These are phyloP conservation scores for Balaenoptera acutorostrata DNA, from an alignment of 2,113 vertebrate genomes.

Conservation along the genomic window DNA sequence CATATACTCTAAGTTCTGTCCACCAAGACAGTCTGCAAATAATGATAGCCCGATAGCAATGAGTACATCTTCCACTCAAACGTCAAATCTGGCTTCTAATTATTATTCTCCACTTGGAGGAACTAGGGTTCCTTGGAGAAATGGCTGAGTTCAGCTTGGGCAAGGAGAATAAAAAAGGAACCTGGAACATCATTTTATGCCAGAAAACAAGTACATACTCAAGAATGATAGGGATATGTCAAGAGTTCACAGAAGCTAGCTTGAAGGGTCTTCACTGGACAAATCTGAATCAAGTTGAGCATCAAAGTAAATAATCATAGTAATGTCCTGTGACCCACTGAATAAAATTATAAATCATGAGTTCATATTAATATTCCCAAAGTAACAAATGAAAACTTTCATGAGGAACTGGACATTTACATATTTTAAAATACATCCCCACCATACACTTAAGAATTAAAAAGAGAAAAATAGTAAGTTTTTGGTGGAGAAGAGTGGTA, in stretches of 20 bases:
- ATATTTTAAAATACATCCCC: neutral
- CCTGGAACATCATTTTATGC: neutral
- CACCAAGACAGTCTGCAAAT: neutral
- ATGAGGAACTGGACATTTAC: neutral
- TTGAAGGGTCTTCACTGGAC: neutral
- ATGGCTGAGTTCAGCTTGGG: neutral
- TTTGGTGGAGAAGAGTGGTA: neutral
- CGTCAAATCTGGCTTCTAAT: neutral
- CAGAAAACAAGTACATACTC: neutral
- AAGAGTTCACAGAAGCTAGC: neutral
- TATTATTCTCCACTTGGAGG: neutral
- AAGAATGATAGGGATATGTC: neutral
- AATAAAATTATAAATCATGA: neutral
- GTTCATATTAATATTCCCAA: neutral
- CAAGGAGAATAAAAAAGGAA: neutral
- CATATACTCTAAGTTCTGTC: neutral
- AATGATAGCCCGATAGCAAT: neutral
- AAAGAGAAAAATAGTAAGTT: neutral
- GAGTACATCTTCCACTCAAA: neutral
- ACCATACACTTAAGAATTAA: neutral
- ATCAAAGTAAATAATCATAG: neutral
- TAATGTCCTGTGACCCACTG: neutral
- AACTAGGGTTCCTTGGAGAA: neutral
- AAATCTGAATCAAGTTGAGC: neutral
- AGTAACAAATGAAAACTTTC: neutral